Conservation (phyloP, 2,888 invertebrate genomes). For the Mimachlamys varia region DNA sequence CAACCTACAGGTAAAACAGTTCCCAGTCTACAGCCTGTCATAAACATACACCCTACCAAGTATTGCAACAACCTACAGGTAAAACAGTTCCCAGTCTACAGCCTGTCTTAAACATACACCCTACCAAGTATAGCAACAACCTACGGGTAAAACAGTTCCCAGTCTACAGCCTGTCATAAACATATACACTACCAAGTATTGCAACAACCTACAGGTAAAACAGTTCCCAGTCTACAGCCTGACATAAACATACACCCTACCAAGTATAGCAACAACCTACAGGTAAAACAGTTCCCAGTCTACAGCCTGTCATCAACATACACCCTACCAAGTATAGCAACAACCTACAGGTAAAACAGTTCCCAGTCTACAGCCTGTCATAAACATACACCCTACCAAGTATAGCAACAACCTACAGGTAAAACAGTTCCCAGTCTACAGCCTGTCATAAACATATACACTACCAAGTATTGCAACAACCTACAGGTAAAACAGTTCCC, state of each 20-base stretch:
- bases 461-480: slow-evolving; percentile 88
- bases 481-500: slow-evolving; percentile 82
- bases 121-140: slow-evolving; percentile 88
- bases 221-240: background rate
- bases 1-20: slow-evolving; percentile 83
- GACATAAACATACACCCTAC: slow-evolving; percentile 90
- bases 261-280: slow-evolving; percentile 87
- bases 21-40: no score
- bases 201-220: slow-evolving; percentile 84
- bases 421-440: slow-evolving; percentile 18
- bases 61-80: slow-evolving; percentile 86
- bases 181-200: slow-evolving; percentile 95
- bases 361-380: no score
- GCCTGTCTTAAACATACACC: slow-evolving; percentile 88
- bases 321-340: slow-evolving; percentile 92
- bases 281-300: slow-evolving; percentile 78
- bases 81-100: slow-evolving; percentile 18
- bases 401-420: slow-evolving; percentile 86
- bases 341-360: slow-evolving; percentile 83
- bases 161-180: no score
- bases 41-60: slow-evolving; percentile 93
- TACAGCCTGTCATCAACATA: slow-evolving; percentile 83
- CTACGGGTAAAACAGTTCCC: slow-evolving; percentile 82
- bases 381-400: slow-evolving; percentile 93
- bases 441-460: slow-evolving; percentile 88